Evolutionary conservation across 2,113 vertebrate genomes (phyloP), one percentile per base, ranked within the genome.

Genomic region (Sylvietta virens): DNA sequence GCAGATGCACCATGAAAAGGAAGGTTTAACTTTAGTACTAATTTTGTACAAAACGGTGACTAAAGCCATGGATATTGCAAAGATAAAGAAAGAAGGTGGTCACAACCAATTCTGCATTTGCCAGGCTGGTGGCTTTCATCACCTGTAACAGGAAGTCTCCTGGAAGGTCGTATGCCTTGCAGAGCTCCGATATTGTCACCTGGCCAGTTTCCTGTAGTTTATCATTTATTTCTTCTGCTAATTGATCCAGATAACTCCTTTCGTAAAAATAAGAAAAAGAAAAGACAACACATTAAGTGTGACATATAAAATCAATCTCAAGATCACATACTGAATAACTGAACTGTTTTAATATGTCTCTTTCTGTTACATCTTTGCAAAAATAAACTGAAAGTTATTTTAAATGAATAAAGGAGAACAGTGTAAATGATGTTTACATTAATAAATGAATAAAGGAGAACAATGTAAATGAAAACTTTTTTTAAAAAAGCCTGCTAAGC

Each of bases 181-280:
- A 99, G 10, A 99, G 98, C 30, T 99, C 99, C 0, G 99, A 98
- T 58, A 99, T 97, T 56, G 98, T 99, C 94, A 99, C 98, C 87
- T 99, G 97, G n/a, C 99, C 99, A 35, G 98, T 98, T 97, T 99
- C 99, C 94, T 99, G 99, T 40, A 99, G 97, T 96, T 99, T 99
- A 97, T 99, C 99, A 91, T 99, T 99, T 93, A 99, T 97, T 90
- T 99, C 99, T 97, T 99, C 99, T 27, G 99, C 99, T 94, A 99
- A 85, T 13, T 97, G 98, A 97, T 99, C 98, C 97, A 99, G 97
- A 92, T 99, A 99, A 53, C 89, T 98, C 92, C 99, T 98, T 97
- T 95, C 27, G 57, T 74, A 77, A 88, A 57, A 77, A 44, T 7
- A 66, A 87, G n/a, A 45, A 60, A 42, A 61, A 70, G 33, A 62